Evolutionary conservation across 2,797 vertebrate genomes (phyloP).

Genomic region (Orestias chungarensis): DNA sequence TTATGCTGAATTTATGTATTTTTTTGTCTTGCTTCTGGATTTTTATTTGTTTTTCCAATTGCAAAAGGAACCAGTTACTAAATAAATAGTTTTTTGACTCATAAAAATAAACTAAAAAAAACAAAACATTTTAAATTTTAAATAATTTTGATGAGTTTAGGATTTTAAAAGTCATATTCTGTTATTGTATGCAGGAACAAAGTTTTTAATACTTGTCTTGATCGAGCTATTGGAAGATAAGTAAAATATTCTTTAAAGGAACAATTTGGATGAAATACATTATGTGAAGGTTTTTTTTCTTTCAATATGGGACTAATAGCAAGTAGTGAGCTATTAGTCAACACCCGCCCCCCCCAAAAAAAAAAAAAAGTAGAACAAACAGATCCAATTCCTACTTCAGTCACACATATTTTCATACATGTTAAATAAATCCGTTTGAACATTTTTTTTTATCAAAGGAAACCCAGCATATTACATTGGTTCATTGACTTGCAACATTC

Average conservation of each 20-base stretch:
- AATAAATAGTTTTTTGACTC: neutral
- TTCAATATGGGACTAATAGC: neutral
- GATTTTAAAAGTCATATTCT: no score
- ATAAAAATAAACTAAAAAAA: neutral
- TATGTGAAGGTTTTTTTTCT: neutral
- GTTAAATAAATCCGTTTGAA: no score
- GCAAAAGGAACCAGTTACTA: neutral
- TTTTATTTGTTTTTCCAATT: neutral
- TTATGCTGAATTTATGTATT: neutral
- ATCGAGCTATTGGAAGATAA: neutral
- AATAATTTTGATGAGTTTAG: neutral
- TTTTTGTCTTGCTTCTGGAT: neutral
- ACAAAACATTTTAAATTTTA: neutral
- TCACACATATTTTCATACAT: no score
- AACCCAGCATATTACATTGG: no score
- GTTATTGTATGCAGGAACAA: neutral
- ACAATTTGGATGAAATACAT: neutral
- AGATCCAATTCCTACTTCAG: neutral
- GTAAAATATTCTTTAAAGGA: neutral
- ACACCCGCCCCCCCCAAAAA: no score
- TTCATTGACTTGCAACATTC: no score
- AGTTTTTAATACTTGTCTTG: neutral
- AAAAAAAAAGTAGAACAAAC: neutral
- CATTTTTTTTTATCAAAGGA: no score
- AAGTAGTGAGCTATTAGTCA: neutral